These are phyloP conservation scores for Axea sp. DNA, from an alignment of 2,888 invertebrate species.

Conservation along the genomic window DNA sequence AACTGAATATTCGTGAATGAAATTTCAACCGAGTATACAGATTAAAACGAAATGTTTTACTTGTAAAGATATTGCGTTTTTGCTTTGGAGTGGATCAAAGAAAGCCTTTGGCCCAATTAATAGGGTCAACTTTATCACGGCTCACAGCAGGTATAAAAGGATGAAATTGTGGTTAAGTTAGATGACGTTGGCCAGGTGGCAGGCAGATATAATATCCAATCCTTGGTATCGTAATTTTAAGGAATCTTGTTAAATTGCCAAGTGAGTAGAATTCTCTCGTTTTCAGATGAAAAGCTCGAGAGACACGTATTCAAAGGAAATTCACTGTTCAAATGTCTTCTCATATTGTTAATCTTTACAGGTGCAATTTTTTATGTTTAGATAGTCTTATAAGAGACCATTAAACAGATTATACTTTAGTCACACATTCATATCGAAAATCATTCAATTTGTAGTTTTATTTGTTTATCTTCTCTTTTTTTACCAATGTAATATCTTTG, in stretches of 20 bases:
- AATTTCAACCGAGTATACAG: constrained; percentile 22
- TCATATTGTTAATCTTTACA: constrained; percentile 49
- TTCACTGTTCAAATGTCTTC: constrained; percentile 38
- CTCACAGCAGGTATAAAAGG: constrained; percentile 50
- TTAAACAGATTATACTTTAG: constrained; percentile 52
- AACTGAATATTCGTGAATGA: constrained; percentile 33
- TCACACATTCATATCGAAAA: constrained; percentile 38
- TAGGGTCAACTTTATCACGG: constrained; percentile 56
- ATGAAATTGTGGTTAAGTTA: constrained; percentile 54
- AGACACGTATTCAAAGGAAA: constrained; percentile 54
- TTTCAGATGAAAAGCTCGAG: constrained; percentile 53
- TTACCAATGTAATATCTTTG: no score
- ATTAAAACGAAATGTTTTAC: constrained; percentile 42
- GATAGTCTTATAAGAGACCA: constrained; percentile 32
- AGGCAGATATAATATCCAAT: constrained; percentile 60
- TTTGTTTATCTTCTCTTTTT: not conserved
- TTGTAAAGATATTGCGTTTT: constrained; percentile 33
- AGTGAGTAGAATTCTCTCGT: constrained; percentile 55
- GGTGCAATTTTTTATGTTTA: constrained; percentile 26
- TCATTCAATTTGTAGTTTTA: constrained; percentile 43
- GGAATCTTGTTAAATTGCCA: constrained; percentile 56
- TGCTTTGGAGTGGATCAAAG: constrained; percentile 44
- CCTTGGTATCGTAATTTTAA: constrained; percentile 55
- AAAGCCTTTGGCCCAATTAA: constrained; percentile 57
- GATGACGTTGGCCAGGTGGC: constrained; percentile 54